phyloP scores from a whole-genome alignment of 2,113 vertebrate species.

The Colius striatus region DNA sequence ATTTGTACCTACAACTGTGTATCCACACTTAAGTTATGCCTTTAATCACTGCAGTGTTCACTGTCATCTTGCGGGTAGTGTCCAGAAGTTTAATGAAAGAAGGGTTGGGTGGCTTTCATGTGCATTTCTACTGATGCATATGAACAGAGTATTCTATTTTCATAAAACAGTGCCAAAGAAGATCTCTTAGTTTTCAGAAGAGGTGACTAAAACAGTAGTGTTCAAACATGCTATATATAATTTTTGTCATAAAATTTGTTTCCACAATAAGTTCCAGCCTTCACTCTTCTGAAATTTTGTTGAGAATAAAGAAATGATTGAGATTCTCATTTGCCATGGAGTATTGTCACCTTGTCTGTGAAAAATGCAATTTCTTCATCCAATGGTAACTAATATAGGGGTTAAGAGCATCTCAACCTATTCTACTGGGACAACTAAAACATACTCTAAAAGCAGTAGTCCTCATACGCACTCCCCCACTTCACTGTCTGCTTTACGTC shows the following conservation, averaged over 20 bases:
- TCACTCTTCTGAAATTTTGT: background rate
- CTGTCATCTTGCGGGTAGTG: background rate
- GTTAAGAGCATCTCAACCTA: background rate
- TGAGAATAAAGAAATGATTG: background rate
- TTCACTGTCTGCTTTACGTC: background rate
- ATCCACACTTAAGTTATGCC: background rate
- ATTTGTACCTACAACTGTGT: too few relatives aligned
- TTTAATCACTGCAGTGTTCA: background rate
- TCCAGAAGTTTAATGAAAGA: background rate
- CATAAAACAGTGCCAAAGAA: background rate
- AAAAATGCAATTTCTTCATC: background rate
- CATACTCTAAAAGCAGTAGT: background rate
- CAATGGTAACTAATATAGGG: background rate
- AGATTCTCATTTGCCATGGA: background rate
- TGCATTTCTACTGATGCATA: background rate
- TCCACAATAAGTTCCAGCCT: background rate
- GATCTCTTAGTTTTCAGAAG: background rate
- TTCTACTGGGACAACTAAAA: background rate
- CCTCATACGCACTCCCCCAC: background rate
- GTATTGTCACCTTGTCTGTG: accelerated
- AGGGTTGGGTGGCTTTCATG: background rate
- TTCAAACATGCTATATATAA: background rate
- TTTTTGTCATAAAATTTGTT: background rate
- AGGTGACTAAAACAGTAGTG: background rate
- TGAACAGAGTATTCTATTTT: background rate